These are phyloP conservation scores for Plestiodon gilberti DNA, from an alignment of 2,113 vertebrate genomes.

Conservation along the genomic window DNA sequence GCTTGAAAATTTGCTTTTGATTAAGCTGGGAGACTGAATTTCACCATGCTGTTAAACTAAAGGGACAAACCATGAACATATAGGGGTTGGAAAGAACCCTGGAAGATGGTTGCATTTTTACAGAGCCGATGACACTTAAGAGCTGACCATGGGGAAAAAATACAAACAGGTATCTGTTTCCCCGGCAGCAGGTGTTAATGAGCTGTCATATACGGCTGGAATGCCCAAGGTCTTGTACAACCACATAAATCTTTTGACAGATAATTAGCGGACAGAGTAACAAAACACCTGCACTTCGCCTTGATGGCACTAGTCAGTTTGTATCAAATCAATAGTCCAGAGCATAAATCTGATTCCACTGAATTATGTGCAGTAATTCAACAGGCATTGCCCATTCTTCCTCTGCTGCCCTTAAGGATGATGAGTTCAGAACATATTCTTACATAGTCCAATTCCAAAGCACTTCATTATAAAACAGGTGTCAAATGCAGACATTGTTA, in stretches of 20 bases:
- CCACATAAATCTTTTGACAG: slow-evolving; percentile 42
- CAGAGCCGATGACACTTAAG: not conserved
- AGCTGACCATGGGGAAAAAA: not conserved
- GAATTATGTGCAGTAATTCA: slow-evolving; percentile 34
- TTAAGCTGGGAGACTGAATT: not conserved
- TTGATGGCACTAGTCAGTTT: not conserved
- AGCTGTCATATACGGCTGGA: not conserved
- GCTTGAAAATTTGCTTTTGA: not conserved
- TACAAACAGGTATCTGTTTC: not conserved
- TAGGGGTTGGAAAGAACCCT: not conserved
- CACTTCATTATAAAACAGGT: not conserved
- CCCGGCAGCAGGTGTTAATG: not conserved
- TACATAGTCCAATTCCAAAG: not conserved
- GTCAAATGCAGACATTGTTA: not conserved
- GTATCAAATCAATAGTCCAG: slow-evolving; percentile 26
- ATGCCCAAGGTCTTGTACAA: not conserved
- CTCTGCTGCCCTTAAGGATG: not conserved
- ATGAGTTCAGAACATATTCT: slow-evolving; percentile 1
- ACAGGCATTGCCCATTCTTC: not conserved
- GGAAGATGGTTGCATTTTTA: not conserved
- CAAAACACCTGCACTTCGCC: slow-evolving; percentile 4
- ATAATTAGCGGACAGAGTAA: slow-evolving; percentile 37
- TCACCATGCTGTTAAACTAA: not conserved
- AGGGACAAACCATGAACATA: not conserved
- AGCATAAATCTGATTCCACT: slow-evolving; percentile 37